Evolutionary conservation across 1,140 invertebrate species (phyloP).

Genomic region (Arctopsyche grandis): DNA sequence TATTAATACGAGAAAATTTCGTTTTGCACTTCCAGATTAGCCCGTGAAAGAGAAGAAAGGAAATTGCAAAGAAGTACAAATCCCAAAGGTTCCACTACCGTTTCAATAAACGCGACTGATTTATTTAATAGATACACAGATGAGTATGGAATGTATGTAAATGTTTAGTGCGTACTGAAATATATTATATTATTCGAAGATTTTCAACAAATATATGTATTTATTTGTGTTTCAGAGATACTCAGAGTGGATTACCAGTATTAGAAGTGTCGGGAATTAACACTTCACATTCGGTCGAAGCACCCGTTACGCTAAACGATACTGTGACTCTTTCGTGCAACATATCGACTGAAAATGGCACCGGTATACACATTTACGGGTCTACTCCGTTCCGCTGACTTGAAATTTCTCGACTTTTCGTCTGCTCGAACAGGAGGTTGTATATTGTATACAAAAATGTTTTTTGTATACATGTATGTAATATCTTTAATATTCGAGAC

Average conservation of each 20-base stretch:
- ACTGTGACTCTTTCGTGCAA: conserved; percentile 84
- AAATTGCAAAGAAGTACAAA: conserved; percentile 88
- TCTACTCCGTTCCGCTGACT: too few relatives aligned
- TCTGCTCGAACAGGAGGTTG: too few relatives aligned
- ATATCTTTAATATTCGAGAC: too few relatives aligned
- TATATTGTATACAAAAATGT: too few relatives aligned
- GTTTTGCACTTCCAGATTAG: conserved; percentile 56
- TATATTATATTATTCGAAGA: too few relatives aligned
- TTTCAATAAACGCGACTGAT: conserved; percentile 93
- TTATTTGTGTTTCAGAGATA: conserved; percentile 64
- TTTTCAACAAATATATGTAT: background rate
- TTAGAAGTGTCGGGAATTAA: conserved; percentile 93
- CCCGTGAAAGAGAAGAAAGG: conserved; percentile 81
- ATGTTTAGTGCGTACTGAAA: background rate
- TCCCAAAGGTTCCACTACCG: conserved; percentile 86
- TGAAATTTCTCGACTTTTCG: too few relatives aligned
- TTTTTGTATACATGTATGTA: too few relatives aligned
- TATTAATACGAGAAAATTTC: too few relatives aligned
- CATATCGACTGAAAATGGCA: conserved; percentile 88
- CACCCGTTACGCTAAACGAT: conserved; percentile 86
- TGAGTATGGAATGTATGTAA: conserved; percentile 67
- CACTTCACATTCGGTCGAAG: conserved; percentile 92
- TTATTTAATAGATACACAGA: conserved; percentile 87
- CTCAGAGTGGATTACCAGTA: conserved; percentile 70
- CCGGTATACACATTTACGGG: conserved; percentile 64